Percentiles rank a stretch among this genome's conserved stretches.
These are phyloP conservation scores for Ispidina picta DNA, from an alignment of 2,797 vertebrate species.

Conservation along the genomic window DNA sequence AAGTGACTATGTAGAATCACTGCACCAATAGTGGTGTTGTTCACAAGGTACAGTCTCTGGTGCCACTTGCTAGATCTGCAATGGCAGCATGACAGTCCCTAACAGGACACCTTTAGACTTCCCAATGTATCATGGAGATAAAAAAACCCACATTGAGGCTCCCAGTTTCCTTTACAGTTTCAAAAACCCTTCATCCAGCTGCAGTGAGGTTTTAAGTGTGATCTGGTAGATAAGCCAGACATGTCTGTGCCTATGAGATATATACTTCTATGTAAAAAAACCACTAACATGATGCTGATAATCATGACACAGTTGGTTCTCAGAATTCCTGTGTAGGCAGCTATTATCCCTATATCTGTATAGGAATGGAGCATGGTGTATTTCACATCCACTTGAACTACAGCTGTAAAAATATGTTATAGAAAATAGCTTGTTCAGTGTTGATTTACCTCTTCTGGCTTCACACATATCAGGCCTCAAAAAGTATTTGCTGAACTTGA, in stretches of 20 bases:
- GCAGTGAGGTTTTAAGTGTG: background rate
- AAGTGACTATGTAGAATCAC: background rate
- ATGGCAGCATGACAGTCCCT: background rate
- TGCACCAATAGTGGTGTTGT: background rate
- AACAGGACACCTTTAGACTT: background rate
- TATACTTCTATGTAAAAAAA: background rate
- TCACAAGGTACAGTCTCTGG: background rate
- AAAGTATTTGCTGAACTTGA: background rate
- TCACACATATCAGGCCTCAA: background rate
- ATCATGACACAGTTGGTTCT: background rate
- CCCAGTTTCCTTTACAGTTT: background rate
- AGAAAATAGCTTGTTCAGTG: background rate
- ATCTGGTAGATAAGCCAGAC: background rate
- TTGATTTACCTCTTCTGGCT: background rate
- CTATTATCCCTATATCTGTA: background rate
- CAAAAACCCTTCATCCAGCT: background rate
- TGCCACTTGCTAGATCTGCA: background rate
- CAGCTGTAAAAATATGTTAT: background rate
- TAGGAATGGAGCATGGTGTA: background rate
- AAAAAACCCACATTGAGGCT: background rate
- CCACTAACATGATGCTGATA: background rate
- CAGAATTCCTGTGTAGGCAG: background rate
- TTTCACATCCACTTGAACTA: background rate
- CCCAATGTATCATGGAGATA: background rate
- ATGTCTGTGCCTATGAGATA: too few species aligned